Percentiles rank a stretch among this genome's conserved stretches.
Evolutionary conservation across 2,888 invertebrate species (phyloP).

Genomic region (Syrphus vitripennis): DNA sequence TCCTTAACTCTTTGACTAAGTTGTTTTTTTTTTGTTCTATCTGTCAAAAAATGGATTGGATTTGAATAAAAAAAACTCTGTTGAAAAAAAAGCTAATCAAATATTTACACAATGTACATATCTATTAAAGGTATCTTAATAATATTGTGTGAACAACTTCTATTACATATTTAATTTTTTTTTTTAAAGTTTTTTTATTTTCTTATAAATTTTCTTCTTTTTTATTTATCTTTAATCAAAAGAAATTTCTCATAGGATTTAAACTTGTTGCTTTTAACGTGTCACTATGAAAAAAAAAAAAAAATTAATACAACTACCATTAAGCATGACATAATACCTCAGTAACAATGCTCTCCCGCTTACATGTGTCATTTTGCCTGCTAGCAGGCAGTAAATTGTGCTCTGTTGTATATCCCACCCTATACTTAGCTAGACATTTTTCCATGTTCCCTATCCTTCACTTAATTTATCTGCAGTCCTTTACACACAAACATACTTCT

Average conservation of each 20-base stretch:
- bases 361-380: slow-evolving; percentile 64
- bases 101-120: too few relatives aligned
- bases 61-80: too few relatives aligned
- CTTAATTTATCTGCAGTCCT: slow-evolving; percentile 69
- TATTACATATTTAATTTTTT: not conserved
- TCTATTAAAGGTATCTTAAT: too few relatives aligned
- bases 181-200: not conserved
- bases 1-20: too few relatives aligned
- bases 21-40: too few relatives aligned
- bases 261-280: slow-evolving; percentile 9
- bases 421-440: slow-evolving; percentile 51
- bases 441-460: slow-evolving; percentile 38
- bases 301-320: slow-evolving; percentile 8
- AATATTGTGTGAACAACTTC: too few relatives aligned
- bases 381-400: slow-evolving; percentile 57
- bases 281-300: not conserved
- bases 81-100: too few relatives aligned
- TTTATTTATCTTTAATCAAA: not conserved
- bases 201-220: not conserved
- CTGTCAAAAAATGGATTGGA: too few relatives aligned
- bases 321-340: slow-evolving; percentile 29
- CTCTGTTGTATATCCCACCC: slow-evolving; percentile 34
- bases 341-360: slow-evolving; percentile 36
- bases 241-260: not conserved
- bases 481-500: not conserved